Evolutionary conservation across 2,888 invertebrate genomes (phyloP), one percentile per base, ranked within the genome.

Genomic region (Campoletis raptor): DNA sequence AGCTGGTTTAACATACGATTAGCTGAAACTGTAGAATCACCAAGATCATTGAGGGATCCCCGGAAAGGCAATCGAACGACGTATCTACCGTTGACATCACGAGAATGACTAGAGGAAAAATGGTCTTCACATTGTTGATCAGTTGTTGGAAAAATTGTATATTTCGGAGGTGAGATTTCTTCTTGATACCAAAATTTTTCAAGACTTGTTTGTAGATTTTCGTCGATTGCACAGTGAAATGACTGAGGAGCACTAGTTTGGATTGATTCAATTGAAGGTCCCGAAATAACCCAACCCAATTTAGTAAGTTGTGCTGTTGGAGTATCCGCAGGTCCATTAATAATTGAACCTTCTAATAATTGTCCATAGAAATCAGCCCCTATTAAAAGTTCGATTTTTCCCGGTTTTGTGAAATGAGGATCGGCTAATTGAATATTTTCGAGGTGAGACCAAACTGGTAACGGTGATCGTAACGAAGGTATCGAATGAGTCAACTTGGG

Each of bases 101-200:
- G 72, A 42, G 70, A 21, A 9, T 42, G 61, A 8, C 40, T 81
- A 12, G 10, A 8, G 4, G 6, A 0, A 15, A 57, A 81, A 81
- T 81, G 36, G 30, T 64, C 48, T 30, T 81, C 81, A 21, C 81
- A 81, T 6, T 36, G n/a, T 42, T 73, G 54, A 9, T 81, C 42
- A 7, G 2, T 12, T 42, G 18, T 12, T 70, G 80, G 40, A 2
- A 42, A 61, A 78, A 30, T 78, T 81, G n/a, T n/a, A n/a, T n/a
- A n/a, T n/a, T n/a, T n/a, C n/a, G n/a, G n/a, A n/a, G n/a, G n/a
- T n/a, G n/a, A n/a, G n/a, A n/a, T n/a, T n/a, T n/a, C 80, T 18
- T 81, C 64, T 36, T 57, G 80, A 40, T 72, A 52, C 80, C 80
- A 81, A 12, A 81, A 81, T 30, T 6, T 37, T 18, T 81, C 70